phyloP scores from a whole-genome alignment of 1,140 invertebrate species.

The Pseudomyrmex pallidus region DNA sequence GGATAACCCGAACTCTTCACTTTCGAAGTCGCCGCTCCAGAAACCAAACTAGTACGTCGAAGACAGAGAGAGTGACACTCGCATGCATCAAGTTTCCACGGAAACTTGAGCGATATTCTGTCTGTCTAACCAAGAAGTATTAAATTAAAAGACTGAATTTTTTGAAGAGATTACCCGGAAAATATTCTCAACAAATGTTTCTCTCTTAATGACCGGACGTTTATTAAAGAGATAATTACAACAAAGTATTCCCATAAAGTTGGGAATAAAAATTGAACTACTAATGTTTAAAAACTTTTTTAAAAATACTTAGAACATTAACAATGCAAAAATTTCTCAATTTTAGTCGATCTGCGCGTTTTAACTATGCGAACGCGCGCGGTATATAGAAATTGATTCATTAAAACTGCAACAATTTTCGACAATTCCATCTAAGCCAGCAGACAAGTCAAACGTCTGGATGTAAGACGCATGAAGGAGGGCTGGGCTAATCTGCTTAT shows the following conservation, averaged over 20 bases:
- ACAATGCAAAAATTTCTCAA: slow-evolving; percentile 6
- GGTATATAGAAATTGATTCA: slow-evolving; percentile 30
- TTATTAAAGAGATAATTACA: not conserved
- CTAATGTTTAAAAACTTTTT: no score
- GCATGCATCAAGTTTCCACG: slow-evolving; percentile 2
- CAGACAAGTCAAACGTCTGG: slow-evolving; percentile 34
- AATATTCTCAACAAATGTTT: no score
- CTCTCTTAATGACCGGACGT: no score
- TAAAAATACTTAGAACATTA: no score
- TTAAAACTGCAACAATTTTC: slow-evolving; percentile 43
- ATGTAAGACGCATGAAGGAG: slow-evolving; percentile 43
- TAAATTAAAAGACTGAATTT: not conserved
- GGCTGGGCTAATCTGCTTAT: slow-evolving; percentile 54
- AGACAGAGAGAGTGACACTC: slow-evolving; percentile 12
- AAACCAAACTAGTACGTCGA: slow-evolving; percentile 20
- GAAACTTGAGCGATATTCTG: not conserved
- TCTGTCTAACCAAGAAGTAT: slow-evolving; percentile 4
- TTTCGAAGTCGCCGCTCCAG: slow-evolving; percentile 37
- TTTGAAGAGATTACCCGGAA: not conserved
- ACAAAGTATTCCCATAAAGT: not conserved
- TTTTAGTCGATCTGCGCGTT: not conserved
- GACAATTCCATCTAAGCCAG: slow-evolving; percentile 22
- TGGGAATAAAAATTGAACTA: no score
- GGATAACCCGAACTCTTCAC: slow-evolving; percentile 50
- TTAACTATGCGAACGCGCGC: not conserved